Conservation (phyloP, 2,888 invertebrate species). For the Labia minor region DNA sequence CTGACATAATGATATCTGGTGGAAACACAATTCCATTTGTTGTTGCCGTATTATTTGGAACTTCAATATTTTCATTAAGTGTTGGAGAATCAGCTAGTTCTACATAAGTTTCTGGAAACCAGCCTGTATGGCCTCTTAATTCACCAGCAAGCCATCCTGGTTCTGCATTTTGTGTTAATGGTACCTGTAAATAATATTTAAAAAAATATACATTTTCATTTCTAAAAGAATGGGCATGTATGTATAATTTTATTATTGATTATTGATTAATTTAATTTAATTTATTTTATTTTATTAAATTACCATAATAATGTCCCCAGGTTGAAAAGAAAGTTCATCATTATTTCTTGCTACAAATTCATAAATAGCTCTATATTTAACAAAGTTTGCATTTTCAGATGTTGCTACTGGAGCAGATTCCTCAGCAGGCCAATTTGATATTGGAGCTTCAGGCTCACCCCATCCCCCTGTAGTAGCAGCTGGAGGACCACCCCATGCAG, state of each 20-base stretch:
- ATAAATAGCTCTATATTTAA: constrained; percentile 79
- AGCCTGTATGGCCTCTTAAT: constrained; percentile 79
- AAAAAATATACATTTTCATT: constrained; percentile 15
- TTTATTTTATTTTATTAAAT: too few relatives aligned
- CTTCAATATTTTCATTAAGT: constrained; percentile 31
- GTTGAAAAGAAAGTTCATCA: constrained; percentile 87
- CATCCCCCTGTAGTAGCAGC: constrained; percentile 38
- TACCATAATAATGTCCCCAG: constrained; percentile 83
- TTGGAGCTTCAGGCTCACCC: constrained; percentile 23
- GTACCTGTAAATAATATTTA: constrained; percentile 43
- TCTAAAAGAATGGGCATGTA: too few relatives aligned
- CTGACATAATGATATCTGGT: constrained; percentile 36
- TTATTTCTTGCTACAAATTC: constrained; percentile 84
- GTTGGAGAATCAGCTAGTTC: constrained; percentile 53
- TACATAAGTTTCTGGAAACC: constrained; percentile 95
- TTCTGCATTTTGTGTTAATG: constrained; percentile 74
- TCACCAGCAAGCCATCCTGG: constrained; percentile 97
- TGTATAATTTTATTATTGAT: too few relatives aligned
- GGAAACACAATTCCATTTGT: constrained; percentile 37
- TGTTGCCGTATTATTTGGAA: constrained; percentile 38
- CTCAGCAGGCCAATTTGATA: constrained; percentile 30
- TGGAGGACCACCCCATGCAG: constrained; percentile 43
- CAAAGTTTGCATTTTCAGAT: constrained; percentile 2
- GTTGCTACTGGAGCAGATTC: constrained; percentile 14
- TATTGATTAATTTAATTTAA: too few relatives aligned